Base-by-base conservation (phyloP, 2,797 vertebrate species). In the Nyctibius grandis region DNA sequence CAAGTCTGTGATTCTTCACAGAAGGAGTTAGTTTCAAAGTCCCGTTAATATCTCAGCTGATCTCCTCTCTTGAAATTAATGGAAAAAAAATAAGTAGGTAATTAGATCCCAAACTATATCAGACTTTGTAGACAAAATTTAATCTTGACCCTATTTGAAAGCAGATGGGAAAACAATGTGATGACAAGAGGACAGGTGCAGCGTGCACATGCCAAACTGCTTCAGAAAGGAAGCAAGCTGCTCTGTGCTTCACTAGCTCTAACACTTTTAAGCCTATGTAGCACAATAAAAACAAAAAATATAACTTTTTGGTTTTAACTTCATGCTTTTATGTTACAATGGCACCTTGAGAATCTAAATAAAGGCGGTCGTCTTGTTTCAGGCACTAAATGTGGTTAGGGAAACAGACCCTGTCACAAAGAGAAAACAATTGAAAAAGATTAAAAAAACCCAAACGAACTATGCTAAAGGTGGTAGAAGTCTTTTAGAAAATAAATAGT, bases 161-260 rank as follows among this genome's bases (percentile, higher is more conserved):
- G 69, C 92, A 93, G 95, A 94, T 91, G 89, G 96, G 73, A 75
- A 94, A 89, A 86, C 89, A 92, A 69, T 86, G 53, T 88, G 87
- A 78, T 93, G 65, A 53, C 44, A 65, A 51, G 85, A 76, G 47
- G 83, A 72, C 85, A 95, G 85, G 91, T 93, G 94, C 91, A 75
- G 42, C 9, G 18, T 3, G 18, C 59, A n/a, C 68, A 38, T 78
- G 69, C 88, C 85, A 75, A 7, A 59, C 50, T 93, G 53, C 65
- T 84, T 80, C 81, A 75, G 47, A 73, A 60, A 82, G 51, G 40
- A 75, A 64, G 38, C 84, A 89, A 94, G 85, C 91, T 93, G 82
- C 85, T 90, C 70, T 63, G 65, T 75, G 92, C 85, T 90, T 88
- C 70, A 25, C 48, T 53, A 90, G 36, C 67, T 91, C 63, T 25